These are phyloP conservation scores for Cactoblastis cactorum DNA, from an alignment of 2,888 invertebrate species.

Conservation along the genomic window DNA sequence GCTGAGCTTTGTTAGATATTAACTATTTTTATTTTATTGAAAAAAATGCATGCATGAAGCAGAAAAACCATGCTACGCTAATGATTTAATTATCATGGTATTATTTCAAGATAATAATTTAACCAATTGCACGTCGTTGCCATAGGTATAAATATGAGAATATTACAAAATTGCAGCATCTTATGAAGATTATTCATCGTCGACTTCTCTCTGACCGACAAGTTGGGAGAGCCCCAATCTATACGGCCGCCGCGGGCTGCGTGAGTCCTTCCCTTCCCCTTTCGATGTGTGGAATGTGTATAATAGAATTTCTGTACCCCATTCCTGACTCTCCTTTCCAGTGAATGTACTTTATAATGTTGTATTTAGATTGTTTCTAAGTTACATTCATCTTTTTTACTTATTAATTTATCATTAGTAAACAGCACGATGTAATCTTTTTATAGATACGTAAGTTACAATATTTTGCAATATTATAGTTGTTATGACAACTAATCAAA, in stretches of 20 bases:
- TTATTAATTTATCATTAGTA: conserved; percentile 18
- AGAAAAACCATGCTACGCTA: background rate
- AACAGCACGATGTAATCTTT: conserved; percentile 7
- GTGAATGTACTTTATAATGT: conserved; percentile 51
- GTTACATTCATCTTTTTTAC: conserved; percentile 28
- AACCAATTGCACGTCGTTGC: conserved; percentile 70
- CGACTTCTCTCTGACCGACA: conserved; percentile 83
- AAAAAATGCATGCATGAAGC: background rate
- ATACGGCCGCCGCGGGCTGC: conserved; percentile 65
- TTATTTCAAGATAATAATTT: conserved; percentile 42
- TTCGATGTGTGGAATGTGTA: conserved; percentile 75
- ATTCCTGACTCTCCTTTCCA: conserved; percentile 35
- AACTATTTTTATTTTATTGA: background rate
- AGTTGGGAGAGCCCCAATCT: conserved; percentile 71
- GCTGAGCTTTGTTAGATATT: background rate
- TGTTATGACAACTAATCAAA: background rate
- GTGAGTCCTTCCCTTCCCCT: conserved; percentile 71
- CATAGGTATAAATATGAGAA: conserved; percentile 77
- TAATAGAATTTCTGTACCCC: conserved; percentile 49
- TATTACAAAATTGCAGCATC: conserved; percentile 83
- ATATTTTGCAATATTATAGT: background rate
- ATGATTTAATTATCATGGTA: background rate
- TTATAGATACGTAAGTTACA: background rate
- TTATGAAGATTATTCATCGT: conserved; percentile 85
- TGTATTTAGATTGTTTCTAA: conserved; percentile 44